A percentile compares a stretch with the other conserved stretches of the same genome.
Evolutionary conservation across 2,888 invertebrate genomes (phyloP).

Genomic region (Nephrotoma flavescens): DNA sequence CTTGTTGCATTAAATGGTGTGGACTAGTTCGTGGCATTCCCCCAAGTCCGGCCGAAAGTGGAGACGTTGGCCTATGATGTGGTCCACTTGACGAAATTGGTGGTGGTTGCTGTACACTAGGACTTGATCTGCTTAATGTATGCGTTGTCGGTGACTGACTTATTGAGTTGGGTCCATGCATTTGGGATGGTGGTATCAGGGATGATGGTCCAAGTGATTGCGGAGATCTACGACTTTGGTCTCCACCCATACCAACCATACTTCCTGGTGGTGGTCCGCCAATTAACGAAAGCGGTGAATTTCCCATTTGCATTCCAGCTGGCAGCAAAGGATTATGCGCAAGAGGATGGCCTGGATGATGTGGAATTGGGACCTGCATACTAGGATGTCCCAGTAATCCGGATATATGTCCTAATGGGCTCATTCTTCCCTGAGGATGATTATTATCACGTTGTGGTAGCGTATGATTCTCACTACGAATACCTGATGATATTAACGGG

Average conservation of each 20-base stretch:
- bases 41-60: conserved; percentile 25
- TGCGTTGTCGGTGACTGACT: conserved; percentile 11
- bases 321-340: conserved; percentile 19
- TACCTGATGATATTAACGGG: conserved; percentile 6
- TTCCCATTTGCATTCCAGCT: conserved; percentile 23
- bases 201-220: conserved; percentile 13
- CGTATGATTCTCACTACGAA: conserved; percentile 4
- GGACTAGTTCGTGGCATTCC: conserved; percentile 31
- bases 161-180: conserved; percentile 19
- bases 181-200: background rate
- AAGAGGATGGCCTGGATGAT: conserved; percentile 24
- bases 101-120: conserved; percentile 27
- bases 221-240: conserved; percentile 26
- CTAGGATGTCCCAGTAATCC: conserved; percentile 29
- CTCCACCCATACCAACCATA: conserved; percentile 14
- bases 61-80: conserved; percentile 29
- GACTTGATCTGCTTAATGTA: conserved; percentile 31
- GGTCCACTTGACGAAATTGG: conserved; percentile 14
- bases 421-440: conserved; percentile 22
- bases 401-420: conserved; percentile 27
- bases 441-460: conserved; percentile 9
- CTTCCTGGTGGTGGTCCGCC: conserved; percentile 19
- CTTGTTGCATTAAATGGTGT: conserved; percentile 32
- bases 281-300: conserved; percentile 21
- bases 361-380: conserved; percentile 13